Base-by-base conservation (phyloP, 2,113 vertebrate genomes). In the Rhinogobius similis region DNA sequence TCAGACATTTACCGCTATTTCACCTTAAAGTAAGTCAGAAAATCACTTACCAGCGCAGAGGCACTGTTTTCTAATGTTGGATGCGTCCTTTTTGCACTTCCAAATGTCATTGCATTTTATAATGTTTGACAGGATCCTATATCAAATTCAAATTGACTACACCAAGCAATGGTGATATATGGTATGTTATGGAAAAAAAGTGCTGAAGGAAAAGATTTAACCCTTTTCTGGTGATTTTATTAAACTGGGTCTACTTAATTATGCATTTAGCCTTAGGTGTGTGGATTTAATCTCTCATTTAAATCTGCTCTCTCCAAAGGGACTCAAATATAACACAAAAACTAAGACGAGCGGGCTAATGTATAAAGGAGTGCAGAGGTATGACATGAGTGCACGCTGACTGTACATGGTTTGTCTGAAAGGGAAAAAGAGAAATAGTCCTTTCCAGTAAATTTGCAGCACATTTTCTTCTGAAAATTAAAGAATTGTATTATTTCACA, bases 41-140 rank as follows among this genome's bases (percentile, higher is more conserved):
- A 87, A 74, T 6, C 76, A 73, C 67, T 85, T 76, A 38, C 67
- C 39, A 79, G 65, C 59, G 65, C 76, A 80, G 75, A 53, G 72
- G 82, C 64, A 78, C 73, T 78, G 67, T 82, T 81, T 84, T 86
- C 73, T 70, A 86, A 82, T 83, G 86, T 81, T 87, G 73, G 84
- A 64, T 7, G 66, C 66, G 77, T 89, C 82, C 81, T 82, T 63
- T 71, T 78, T 50, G 64, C 72, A 50, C 78, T 73, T 66, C 71
- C 65, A 89, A 89, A 90, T 86, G 87, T 90, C 87, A 90, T 56
- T 43, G 18, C 68, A 59, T 36, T 62, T 90, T 88, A 81, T 85
- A 88, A 88, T 91, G 82, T 85, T 78, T 81, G 82, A 81, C 84
- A 78, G 62, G 69, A 56, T 65, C 61, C 77, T 62, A 65, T 62